Evolutionary conservation across 1,140 invertebrate genomes (phyloP).

Genomic region (Tetragnatha versicolor): DNA sequence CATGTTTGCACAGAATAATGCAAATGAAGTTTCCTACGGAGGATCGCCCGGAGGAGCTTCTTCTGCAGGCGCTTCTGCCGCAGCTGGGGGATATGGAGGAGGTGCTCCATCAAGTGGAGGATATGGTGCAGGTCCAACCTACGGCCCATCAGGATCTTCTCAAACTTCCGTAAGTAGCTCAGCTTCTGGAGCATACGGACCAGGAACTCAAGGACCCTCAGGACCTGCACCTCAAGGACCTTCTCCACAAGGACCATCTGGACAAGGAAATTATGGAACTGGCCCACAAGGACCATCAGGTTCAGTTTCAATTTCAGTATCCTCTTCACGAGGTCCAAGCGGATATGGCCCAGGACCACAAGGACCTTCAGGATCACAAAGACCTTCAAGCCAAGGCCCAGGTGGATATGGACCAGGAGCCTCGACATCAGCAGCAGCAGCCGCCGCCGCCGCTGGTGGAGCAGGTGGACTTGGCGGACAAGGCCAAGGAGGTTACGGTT

Average conservation of each 20-base stretch:
- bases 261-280: not conserved
- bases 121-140: not conserved
- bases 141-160: not conserved
- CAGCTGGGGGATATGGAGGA: not conserved
- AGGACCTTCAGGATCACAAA: not conserved
- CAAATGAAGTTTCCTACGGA: not conserved
- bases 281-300: not conserved
- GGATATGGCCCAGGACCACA: not conserved
- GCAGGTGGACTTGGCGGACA: not conserved
- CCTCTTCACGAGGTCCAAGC: not conserved
- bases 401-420: not conserved
- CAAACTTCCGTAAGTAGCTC: too few relatives aligned
- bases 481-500: not conserved
- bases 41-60: too few relatives aligned
- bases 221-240: not conserved
- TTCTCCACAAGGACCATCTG: not conserved
- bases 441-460: too few relatives aligned
- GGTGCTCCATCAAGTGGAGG: not conserved
- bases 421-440: not conserved
- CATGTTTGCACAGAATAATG: not conserved
- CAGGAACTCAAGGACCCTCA: not conserved
- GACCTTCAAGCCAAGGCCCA: not conserved
- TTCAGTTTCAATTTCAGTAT: not conserved
- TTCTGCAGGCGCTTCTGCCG: not conserved
- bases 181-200: too few relatives aligned